Percentiles rank a stretch among this genome's conserved stretches.
phyloP scores from a whole-genome alignment of 2,113 vertebrate species.

The Sterna hirundo region DNA sequence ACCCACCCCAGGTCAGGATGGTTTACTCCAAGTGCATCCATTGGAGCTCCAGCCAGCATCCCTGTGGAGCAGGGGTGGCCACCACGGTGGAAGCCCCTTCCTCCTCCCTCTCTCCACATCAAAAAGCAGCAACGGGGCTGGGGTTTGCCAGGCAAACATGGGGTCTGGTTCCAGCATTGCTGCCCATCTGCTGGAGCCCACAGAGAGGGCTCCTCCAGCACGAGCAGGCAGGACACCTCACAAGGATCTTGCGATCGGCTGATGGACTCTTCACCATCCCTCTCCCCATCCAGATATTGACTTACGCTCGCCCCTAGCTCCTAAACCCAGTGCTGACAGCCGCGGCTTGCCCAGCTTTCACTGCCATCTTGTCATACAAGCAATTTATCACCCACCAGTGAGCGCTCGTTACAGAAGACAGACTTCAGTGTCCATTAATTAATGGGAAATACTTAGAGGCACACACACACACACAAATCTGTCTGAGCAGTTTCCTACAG shows the following conservation, averaged over 20 bases:
- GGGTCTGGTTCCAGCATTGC: not conserved
- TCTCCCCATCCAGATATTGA: not conserved
- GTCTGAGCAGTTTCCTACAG: not conserved
- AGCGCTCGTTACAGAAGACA: slow-evolving; percentile 17
- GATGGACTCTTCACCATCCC: not conserved
- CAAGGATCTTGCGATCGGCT: fast-evolving
- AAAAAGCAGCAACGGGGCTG: not conserved
- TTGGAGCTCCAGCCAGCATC: not conserved
- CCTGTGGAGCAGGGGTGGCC: not conserved
- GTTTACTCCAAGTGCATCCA: not conserved
- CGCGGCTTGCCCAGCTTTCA: not conserved
- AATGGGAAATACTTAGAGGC: slow-evolving; percentile 42
- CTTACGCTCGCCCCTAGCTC: not conserved
- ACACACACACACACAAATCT: not conserved
- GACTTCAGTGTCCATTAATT: slow-evolving; percentile 56
- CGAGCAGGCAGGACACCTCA: fast-evolving
- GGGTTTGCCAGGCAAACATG: fast-evolving
- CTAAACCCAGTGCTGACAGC: not conserved
- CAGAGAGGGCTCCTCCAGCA: not conserved
- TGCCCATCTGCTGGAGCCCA: not conserved
- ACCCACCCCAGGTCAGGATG: not conserved
- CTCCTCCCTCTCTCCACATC: not conserved
- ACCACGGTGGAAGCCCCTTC: fast-evolving
- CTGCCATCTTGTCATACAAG: slow-evolving; percentile 30
- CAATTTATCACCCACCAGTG: slow-evolving; percentile 27